These are phyloP conservation scores for Vidua chalybeata DNA, from an alignment of 2,113 vertebrate genomes.

Conservation along the genomic window DNA sequence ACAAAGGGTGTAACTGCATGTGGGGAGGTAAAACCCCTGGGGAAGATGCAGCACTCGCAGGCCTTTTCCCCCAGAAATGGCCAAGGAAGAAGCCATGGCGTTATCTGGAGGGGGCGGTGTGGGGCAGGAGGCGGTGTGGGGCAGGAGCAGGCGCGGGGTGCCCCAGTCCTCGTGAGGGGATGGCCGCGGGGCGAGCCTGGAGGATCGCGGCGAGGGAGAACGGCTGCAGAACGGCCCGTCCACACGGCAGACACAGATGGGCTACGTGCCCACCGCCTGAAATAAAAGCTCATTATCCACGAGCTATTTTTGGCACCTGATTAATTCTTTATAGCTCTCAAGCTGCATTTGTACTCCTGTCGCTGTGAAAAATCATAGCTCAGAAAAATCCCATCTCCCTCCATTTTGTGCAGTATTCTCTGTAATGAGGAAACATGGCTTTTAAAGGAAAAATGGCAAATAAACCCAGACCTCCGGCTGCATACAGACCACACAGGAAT, in stretches of 20 bases:
- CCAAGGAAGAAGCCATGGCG: background rate
- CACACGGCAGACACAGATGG: background rate
- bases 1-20: background rate
- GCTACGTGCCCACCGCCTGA: background rate
- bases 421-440: background rate
- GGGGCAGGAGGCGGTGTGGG: fast-evolving
- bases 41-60: too few species aligned
- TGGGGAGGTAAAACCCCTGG: background rate
- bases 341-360: background rate
- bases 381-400: background rate
- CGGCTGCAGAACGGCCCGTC: fast-evolving
- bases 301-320: background rate
- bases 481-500: background rate
- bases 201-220: background rate
- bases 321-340: background rate
- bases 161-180: fast-evolving
- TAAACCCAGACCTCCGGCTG: background rate
- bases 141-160: fast-evolving
- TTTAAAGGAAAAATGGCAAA: background rate
- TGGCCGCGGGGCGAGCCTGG: fast-evolving
- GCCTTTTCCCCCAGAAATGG: background rate
- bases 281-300: background rate
- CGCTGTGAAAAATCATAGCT: background rate
- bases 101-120: fast-evolving
- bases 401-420: background rate